Conservation (phyloP, 2,113 vertebrate species). For the Chinchilla lanigera region DNA sequence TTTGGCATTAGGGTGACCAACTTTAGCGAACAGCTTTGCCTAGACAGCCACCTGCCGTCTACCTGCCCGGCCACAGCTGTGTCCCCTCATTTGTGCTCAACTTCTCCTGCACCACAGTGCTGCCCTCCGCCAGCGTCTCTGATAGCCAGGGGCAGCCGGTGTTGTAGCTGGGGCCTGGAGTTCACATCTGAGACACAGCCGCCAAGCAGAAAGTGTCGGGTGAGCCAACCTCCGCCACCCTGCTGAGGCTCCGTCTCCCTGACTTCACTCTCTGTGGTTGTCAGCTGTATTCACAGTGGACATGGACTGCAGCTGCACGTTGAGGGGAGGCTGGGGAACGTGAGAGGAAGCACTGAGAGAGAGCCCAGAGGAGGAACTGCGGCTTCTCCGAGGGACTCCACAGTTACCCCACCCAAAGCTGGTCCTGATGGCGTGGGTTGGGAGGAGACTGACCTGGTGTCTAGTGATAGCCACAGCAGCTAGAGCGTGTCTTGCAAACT, state of each 20-base stretch:
- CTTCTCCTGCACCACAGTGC: rapidly evolving
- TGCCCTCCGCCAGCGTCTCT: not conserved
- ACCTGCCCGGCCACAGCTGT: not conserved
- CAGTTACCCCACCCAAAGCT: too few relatives aligned
- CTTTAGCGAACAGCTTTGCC: not conserved
- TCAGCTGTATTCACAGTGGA: not conserved
- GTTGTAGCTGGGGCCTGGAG: not conserved
- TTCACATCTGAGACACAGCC: not conserved
- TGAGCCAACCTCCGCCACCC: too few relatives aligned
- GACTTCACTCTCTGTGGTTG: not conserved
- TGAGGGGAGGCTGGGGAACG: not conserved
- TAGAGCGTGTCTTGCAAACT: not conserved
- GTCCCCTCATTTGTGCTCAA: rapidly evolving
- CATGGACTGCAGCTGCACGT: not conserved
- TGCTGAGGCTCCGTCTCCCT: not conserved
- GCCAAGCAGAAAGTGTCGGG: not conserved
- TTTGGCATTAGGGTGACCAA: rapidly evolving
- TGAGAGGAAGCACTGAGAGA: too few relatives aligned
- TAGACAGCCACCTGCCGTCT: not conserved
- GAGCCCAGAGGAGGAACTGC: too few relatives aligned
- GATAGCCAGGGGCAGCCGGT: too few relatives aligned
- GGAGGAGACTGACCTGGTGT: not conserved
- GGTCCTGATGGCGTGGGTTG: not conserved
- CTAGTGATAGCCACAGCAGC: too few relatives aligned
- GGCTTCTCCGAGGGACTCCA: rapidly evolving